Conservation (phyloP, 2,888 invertebrate genomes). For the Eupithecia subumbrata region DNA sequence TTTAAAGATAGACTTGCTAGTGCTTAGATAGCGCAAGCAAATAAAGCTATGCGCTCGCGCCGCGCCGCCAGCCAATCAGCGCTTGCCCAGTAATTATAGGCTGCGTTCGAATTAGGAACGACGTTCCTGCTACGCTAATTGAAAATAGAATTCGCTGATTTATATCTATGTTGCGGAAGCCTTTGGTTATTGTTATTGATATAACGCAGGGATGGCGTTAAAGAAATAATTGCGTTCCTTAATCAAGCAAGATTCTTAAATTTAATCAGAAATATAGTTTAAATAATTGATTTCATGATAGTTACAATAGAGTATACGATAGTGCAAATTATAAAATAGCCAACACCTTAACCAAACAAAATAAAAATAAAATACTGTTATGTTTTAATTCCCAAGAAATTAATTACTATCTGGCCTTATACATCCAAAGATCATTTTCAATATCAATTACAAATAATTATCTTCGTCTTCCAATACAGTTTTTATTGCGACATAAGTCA, state of each 20-base stretch:
- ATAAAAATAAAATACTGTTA: neutral
- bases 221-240: neutral
- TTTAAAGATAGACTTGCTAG: slow-evolving; percentile 73
- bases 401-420: slow-evolving; percentile 9
- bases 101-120: slow-evolving; percentile 78
- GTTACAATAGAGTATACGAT: neutral
- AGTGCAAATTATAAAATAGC: neutral
- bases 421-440: slow-evolving; percentile 22
- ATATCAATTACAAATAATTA: slow-evolving; percentile 34
- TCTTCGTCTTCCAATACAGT: slow-evolving; percentile 27
- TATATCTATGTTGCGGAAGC: slow-evolving; percentile 66
- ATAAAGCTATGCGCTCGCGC: slow-evolving; percentile 64
- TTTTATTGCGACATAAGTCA: slow-evolving; percentile 23
- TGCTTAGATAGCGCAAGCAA: slow-evolving; percentile 66
- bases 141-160: slow-evolving; percentile 76
- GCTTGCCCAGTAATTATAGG: slow-evolving; percentile 75
- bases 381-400: slow-evolving; percentile 1
- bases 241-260: neutral
- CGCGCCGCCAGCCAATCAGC: slow-evolving; percentile 68
- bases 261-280: neutral
- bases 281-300: neutral
- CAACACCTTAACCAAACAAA: neutral
- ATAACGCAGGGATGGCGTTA: slow-evolving; percentile 45
- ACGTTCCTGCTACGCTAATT: slow-evolving; percentile 71
- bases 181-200: slow-evolving; percentile 63